Conservation (phyloP, 2,113 vertebrate species). For the Corythornis cristatus region DNA sequence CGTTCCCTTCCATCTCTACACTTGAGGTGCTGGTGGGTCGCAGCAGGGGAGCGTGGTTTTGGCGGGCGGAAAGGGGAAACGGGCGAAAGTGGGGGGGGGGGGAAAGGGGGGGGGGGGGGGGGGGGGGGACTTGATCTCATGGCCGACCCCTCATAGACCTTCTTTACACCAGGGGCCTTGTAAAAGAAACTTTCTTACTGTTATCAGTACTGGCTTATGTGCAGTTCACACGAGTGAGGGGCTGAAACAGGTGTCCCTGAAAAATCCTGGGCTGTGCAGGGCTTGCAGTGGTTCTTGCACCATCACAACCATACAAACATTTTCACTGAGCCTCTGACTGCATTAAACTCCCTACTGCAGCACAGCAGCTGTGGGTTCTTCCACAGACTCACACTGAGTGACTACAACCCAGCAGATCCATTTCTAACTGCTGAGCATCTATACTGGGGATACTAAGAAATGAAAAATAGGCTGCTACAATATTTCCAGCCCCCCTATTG, state of each 20-base stretch:
- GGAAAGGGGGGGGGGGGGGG: no score
- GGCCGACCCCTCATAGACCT: background rate
- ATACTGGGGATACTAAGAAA: background rate
- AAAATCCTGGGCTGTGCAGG: background rate
- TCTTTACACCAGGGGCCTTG: background rate
- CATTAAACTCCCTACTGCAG: background rate
- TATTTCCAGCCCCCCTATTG: background rate
- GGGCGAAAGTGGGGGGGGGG: no score
- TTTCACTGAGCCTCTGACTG: background rate
- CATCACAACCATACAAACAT: fast-evolving
- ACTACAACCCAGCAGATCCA: background rate
- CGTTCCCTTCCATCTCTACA: no score
- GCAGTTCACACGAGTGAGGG: background rate
- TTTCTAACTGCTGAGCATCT: background rate
- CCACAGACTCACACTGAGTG: background rate
- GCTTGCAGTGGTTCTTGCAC: background rate
- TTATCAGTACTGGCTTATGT: background rate
- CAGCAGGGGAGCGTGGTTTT: no score
- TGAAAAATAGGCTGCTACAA: background rate
- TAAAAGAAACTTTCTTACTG: background rate
- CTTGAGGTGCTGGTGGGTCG: no score
- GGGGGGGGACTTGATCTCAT: background rate
- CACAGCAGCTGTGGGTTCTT: background rate
- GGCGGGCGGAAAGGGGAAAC: no score
- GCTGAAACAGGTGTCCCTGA: background rate